Conservation (phyloP, 1,140 invertebrate species). For the Temnothorax longispinosus region DNA sequence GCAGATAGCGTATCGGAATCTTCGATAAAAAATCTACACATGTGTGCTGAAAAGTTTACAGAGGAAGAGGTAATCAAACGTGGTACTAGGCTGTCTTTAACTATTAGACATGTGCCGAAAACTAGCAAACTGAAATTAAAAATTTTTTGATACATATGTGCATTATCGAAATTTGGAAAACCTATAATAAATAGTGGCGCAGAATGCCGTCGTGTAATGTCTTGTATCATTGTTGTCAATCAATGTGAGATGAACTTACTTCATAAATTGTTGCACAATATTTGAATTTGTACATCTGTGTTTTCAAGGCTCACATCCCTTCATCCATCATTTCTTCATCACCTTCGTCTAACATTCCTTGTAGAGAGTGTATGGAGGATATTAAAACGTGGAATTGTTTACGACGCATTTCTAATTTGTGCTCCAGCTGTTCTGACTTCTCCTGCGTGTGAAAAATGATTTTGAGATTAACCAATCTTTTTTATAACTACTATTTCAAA, state of each 20-base stretch:
- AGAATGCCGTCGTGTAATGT: background rate
- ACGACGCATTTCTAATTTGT: constrained; percentile 92
- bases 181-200: background rate
- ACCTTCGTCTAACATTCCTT: constrained; percentile 90
- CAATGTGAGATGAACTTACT: constrained; percentile 25
- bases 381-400: constrained; percentile 96
- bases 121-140: constrained; percentile 92
- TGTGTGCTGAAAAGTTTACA: constrained; percentile 87
- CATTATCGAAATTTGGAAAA: constrained; percentile 10
- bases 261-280: constrained; percentile 60
- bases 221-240: background rate
- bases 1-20: constrained; percentile 90
- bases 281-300: constrained; percentile 69
- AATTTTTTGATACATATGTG: constrained; percentile 80
- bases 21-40: constrained; percentile 89
- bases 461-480: background rate
- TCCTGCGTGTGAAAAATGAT: constrained; percentile 85
- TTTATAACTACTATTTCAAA: background rate
- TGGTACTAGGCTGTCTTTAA: constrained; percentile 94
- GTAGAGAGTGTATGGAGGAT: constrained; percentile 92
- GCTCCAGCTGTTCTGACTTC: constrained; percentile 90
- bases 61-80: constrained; percentile 88
- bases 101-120: constrained; percentile 97
- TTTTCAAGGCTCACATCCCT: constrained; percentile 86
- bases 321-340: constrained; percentile 87